A percentile compares a stretch with the other conserved stretches of the same genome.
Conservation (phyloP, 2,113 vertebrate genomes). For the Tragelaphus imberbis region DNA sequence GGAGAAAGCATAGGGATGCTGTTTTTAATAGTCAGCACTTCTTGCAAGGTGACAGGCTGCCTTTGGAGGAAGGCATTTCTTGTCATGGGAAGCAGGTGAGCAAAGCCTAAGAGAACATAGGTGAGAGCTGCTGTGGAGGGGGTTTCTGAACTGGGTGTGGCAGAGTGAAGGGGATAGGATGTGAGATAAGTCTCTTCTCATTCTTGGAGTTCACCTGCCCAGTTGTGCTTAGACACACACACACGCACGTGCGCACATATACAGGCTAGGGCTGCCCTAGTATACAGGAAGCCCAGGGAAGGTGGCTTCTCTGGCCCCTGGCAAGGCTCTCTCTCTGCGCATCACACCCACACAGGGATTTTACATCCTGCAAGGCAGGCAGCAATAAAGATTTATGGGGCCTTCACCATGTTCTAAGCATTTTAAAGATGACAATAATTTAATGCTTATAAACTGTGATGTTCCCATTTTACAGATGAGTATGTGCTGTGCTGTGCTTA, state of each 20-base stretch:
- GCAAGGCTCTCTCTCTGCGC: background rate
- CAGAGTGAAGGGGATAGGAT: background rate
- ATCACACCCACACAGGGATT: background rate
- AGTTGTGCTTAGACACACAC: background rate
- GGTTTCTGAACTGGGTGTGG: background rate
- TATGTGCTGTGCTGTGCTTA: background rate
- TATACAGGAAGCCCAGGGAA: background rate
- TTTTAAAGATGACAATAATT: background rate
- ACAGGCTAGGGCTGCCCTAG: background rate
- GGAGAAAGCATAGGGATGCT: no score
- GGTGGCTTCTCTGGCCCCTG: background rate
- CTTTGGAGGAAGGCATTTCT: background rate
- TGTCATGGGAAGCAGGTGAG: background rate
- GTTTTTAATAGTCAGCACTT: background rate
- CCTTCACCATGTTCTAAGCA: background rate
- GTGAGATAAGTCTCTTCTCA: background rate
- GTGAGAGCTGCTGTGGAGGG: background rate
- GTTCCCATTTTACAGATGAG: background rate
- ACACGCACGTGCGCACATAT: fast-evolving
- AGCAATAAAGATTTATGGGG: no score
- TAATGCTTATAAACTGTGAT: background rate
- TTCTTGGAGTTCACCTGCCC: no score
- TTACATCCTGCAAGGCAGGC: background rate
- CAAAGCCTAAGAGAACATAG: background rate
- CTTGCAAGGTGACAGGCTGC: background rate